These are phyloP conservation scores for Candidula unifasciata DNA, from an alignment of 2,888 invertebrate species.

Conservation along the genomic window DNA sequence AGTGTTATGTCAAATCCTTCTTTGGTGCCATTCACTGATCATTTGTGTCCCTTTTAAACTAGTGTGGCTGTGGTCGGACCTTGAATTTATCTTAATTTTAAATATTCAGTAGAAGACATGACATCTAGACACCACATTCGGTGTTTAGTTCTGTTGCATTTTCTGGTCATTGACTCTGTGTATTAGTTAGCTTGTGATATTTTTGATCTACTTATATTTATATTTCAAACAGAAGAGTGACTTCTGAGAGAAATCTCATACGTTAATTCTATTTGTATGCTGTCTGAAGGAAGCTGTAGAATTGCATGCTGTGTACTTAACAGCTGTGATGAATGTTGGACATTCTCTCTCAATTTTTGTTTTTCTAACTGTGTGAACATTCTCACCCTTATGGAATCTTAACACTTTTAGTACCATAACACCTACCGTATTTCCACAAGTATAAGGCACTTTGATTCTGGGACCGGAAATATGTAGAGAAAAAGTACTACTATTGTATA, in stretches of 20 bases:
- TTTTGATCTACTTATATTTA: conserved; percentile 31
- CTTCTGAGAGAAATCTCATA: not conserved
- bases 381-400: too few species aligned
- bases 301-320: too few species aligned
- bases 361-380: too few species aligned
- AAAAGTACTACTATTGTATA: too few species aligned
- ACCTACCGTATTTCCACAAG: too few species aligned
- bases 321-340: not conserved
- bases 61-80: not conserved
- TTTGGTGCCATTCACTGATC: conserved; percentile 26
- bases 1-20: conserved; percentile 26
- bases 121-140: conserved; percentile 18
- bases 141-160: conserved; percentile 39
- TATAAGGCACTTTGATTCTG: too few species aligned
- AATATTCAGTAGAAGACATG: conserved; percentile 34
- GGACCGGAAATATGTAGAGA: too few species aligned
- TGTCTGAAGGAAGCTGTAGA: not conserved
- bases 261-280: not conserved
- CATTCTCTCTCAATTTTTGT: not conserved
- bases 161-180: conserved; percentile 12
- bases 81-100: conserved; percentile 27
- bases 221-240: not conserved
- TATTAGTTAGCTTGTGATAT: conserved; percentile 18
- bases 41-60: conserved; percentile 5
- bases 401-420: too few species aligned